Conservation (phyloP, 2,113 vertebrate genomes). For the Hyperopisus bebe region DNA sequence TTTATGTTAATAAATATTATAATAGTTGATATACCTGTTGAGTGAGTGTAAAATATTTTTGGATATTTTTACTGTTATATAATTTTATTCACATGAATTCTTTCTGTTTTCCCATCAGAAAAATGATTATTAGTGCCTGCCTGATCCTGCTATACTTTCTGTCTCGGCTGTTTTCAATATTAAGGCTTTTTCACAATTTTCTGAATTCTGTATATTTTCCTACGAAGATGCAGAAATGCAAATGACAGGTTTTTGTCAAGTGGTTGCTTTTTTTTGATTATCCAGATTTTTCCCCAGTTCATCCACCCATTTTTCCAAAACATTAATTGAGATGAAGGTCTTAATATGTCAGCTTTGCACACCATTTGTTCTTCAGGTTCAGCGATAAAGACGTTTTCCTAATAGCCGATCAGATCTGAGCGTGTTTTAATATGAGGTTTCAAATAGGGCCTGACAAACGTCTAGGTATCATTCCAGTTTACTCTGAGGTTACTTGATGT, state of each 20-base stretch:
- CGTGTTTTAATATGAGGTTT: background rate
- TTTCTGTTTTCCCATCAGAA: background rate
- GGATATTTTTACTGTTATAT: background rate
- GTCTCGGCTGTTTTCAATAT: background rate
- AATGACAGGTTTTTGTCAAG: background rate
- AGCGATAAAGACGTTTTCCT: background rate
- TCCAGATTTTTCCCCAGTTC: background rate
- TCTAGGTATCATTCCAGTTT: background rate
- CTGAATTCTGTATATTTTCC: background rate
- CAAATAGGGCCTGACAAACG: background rate
- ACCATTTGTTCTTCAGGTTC: background rate
- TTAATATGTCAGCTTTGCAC: background rate
- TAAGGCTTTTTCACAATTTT: background rate
- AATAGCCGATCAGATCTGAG: background rate
- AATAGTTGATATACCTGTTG: constrained; percentile 8
- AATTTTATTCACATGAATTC: background rate
- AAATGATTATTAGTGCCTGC: background rate
- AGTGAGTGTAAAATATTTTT: constrained; percentile 20
- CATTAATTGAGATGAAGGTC: background rate
- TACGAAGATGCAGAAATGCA: background rate
- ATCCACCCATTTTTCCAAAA: background rate
- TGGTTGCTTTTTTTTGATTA: background rate
- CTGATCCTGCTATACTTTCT: background rate
- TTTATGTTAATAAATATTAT: background rate
- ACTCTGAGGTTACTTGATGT: background rate